phyloP scores from a whole-genome alignment of 2,113 vertebrate species.

The Lepidothrix coronata region DNA sequence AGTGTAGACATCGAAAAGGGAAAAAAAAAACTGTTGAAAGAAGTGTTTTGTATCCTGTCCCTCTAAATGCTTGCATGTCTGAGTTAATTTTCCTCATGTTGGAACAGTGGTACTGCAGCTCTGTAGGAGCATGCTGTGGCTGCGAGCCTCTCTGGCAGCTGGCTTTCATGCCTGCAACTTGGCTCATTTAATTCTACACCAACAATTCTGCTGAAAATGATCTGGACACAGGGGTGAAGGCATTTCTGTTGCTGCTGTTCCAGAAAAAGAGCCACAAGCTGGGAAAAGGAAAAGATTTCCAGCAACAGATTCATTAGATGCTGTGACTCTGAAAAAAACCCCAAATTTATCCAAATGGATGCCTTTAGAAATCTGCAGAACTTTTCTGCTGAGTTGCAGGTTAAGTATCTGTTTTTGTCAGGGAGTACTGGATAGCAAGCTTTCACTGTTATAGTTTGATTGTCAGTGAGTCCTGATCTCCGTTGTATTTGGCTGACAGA shows the following conservation, averaged over 20 bases:
- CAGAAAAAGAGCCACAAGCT: not conserved
- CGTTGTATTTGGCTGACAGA: not conserved
- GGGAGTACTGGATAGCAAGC: not conserved
- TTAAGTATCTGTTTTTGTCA: not conserved
- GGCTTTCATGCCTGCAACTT: not conserved
- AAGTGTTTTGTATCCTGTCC: not conserved
- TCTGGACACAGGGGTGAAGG: not conserved
- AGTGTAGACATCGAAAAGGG: not conserved
- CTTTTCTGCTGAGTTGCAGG: not conserved
- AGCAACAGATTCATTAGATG: not conserved
- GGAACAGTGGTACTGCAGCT: not conserved
- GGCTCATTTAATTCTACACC: not conserved
- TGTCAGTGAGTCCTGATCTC: not conserved
- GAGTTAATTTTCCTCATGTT: not conserved
- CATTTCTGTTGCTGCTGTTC: not conserved
- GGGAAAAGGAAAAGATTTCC: not conserved
- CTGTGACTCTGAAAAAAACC: not conserved
- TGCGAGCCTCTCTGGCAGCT: slow-evolving; percentile 3
- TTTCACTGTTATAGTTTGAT: not conserved
- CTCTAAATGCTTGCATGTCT: not conserved
- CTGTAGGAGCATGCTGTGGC: not conserved
- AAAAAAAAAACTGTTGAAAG: not conserved
- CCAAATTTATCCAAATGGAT: not conserved
- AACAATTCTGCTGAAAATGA: not conserved
- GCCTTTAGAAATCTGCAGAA: not conserved